Evolutionary conservation across 2,888 invertebrate genomes (phyloP), one percentile per base, ranked within the genome.

Genomic region (Lepidocyrtoides sp.): DNA sequence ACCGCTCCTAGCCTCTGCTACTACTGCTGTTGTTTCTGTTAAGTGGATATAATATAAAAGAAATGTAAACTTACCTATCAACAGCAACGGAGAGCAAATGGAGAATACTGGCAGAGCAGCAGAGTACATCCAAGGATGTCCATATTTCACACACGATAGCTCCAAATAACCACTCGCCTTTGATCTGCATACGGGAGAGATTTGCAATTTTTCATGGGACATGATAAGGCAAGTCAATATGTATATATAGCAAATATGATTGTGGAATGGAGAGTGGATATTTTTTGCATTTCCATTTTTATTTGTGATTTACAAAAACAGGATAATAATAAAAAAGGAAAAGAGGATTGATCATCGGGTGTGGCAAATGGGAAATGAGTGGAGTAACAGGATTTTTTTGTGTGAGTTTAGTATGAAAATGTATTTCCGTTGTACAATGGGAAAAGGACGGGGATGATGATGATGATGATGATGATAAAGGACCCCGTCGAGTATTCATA

Each of bases 101-200:
- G 89, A 97, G 96, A 94, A 97, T 97, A 84, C 97, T 97, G 60
- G 97, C 97, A 36, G 97, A 97, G 95, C 98, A 98, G 95, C 98
- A 98, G 17, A 98, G 96, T 23, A 99, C 98, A 95, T 99, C 98
- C 91, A 92, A 88, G 44, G 87, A 90, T 29, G 93, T 94, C 94
- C 94, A 94, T 88, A 93, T 92, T 97, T 99, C 98, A 95, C 99
- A 98, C 89, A 98, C 96, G 95, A 97, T 97, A 36, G 98, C 97
- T 87, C 98, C 98, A 93, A 98, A 96, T 94, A 97, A 97, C 98
- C 98, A 98, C 95, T 97, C 96, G 95, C 97, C 96, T 93, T 97
- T 97, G 91, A 97, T 97, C 95, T 97, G 83, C 44, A 89, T 81
- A 54, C 7, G 54, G 10, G 29, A 29, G 32, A 23, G 32, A 79